Evolutionary conservation across 1,140 invertebrate species (phyloP), one percentile per base, ranked within the genome.

Genomic region (Asobara japonica): DNA sequence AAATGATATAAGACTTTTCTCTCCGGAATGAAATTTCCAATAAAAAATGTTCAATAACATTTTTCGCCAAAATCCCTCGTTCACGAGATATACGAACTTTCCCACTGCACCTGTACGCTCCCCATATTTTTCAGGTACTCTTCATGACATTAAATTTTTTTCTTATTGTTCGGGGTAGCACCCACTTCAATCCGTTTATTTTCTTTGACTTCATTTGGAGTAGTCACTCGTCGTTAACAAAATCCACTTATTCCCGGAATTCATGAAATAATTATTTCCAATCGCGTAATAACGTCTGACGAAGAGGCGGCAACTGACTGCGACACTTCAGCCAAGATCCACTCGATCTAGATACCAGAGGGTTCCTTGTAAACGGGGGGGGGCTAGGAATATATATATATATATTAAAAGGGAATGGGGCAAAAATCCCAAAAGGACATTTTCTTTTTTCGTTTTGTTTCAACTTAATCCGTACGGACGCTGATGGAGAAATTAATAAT

Each of bases 211-310:
- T 70, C 51, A 18, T 48, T 13, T 48, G 25, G 22, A 56, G 30
- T 70, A 56, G 16, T 18, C 41, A 45, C 29, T 29, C 31, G 33
- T 70, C 33, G 18, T 70, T 70, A 62, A 67, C 22, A 67, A 67
- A 51, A 67, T 62, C 56, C 33, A 70, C 56, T 70, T 62, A 36
- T 33, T 62, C 68, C 11, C 51, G 62, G 56, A 62, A 62, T 62
- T 70, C 68, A 70, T 70, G 56, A 62, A 70, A 70, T 70, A 70
- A 70, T 70, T 62, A 70, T 41, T 70, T 70, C 31, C 56, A 70
- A 70, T 70, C 56, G 60, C 68, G 56, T 70, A 70, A 70, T 70
- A 62, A 62, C 68, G 68, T 62, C 33, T 62, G 33, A 60, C 36
- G 16, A 10, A 56, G 29, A 69, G 13, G 27, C n/a, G 25, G n/a